phyloP scores from a whole-genome alignment of 2,888 invertebrate genomes.

The Euplagia quadripunctaria region DNA sequence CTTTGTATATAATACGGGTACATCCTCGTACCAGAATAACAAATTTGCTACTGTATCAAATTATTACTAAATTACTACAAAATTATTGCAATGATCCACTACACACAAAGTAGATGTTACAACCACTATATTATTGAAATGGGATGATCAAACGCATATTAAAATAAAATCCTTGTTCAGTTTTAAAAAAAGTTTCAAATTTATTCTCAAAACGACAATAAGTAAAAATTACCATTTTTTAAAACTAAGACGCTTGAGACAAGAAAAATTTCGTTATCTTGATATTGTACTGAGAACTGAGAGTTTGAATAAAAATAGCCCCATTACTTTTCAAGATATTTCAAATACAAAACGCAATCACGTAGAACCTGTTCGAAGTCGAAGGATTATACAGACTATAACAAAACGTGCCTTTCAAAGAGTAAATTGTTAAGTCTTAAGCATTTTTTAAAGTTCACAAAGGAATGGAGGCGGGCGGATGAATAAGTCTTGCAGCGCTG shows the following conservation, averaged over 20 bases:
- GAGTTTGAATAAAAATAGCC: constrained; percentile 3
- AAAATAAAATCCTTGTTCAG: too few species aligned
- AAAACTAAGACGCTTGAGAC: not conserved
- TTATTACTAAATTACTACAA: too few species aligned
- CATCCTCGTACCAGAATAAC: too few species aligned
- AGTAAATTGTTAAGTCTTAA: constrained; percentile 47
- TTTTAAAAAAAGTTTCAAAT: too few species aligned
- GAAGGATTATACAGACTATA: constrained; percentile 26
- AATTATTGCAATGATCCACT: too few species aligned
- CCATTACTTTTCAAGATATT: constrained; percentile 2
- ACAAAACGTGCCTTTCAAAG: constrained; percentile 41
- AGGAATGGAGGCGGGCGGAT: constrained; percentile 36
- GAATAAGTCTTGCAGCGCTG: constrained; percentile 55
- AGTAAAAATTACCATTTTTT: too few species aligned
- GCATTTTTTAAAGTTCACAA: constrained; percentile 52
- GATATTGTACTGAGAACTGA: not conserved
- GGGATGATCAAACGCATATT: too few species aligned
- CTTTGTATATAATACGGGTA: too few species aligned
- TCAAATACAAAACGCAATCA: constrained; percentile 33
- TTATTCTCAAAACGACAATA: too few species aligned
- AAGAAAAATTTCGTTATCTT: not conserved
- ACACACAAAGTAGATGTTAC: too few species aligned
- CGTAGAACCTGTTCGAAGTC: constrained; percentile 27
- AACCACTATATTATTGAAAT: too few species aligned
- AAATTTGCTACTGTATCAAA: too few species aligned